Base-by-base conservation (phyloP, 1,140 invertebrate species). In the Tetramorium parvispinum region DNA sequence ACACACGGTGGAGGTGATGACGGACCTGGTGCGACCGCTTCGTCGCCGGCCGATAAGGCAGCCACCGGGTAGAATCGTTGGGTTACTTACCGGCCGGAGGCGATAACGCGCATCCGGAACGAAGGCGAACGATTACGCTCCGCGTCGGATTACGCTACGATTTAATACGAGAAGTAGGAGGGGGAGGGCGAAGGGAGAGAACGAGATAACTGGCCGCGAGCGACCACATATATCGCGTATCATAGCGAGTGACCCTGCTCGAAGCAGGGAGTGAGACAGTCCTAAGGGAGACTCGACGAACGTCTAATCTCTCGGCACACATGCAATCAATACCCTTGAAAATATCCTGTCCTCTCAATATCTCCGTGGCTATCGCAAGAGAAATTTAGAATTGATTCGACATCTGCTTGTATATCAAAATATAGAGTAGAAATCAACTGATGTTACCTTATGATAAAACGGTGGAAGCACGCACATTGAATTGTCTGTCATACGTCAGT, bases 1-100 rank as follows among this genome's bases (percentile, higher is more conserved):
- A 53, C 49, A 81, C 32, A 16, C 13, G 46, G 32, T 1, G 27
- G 83, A 91, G 86, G 89, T 92, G 88, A 91, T 85, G 91, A 92
- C 91, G 66, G 40, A 73, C 53, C 78, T 40, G 40, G 83, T 88
- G 49, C 49, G 21, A 71, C 46, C 87, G 86, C 88, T 86, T 92
- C 89, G 89, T 91, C 89, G 91, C 89, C 89, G 88, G 86, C 92
- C 90, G 92, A 93, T 93, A 93, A 91, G 83, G 87, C 85, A 89
- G 83, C 57, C 85, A 89, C 79, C 57, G 88, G 91, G 82, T 91
- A 81, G 88, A 92, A 79, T 87, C 83, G 90, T 91, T 85, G 87
- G 87, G 85, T 92, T 89, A 89, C 85, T 88, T 88, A 88, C 86
- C 68, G 53, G 68, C 43, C 21, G 40, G 46, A 51, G 61, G 65